Base-by-base conservation (phyloP, 2,797 vertebrate genomes). In the Thalassophryne amazonica region DNA sequence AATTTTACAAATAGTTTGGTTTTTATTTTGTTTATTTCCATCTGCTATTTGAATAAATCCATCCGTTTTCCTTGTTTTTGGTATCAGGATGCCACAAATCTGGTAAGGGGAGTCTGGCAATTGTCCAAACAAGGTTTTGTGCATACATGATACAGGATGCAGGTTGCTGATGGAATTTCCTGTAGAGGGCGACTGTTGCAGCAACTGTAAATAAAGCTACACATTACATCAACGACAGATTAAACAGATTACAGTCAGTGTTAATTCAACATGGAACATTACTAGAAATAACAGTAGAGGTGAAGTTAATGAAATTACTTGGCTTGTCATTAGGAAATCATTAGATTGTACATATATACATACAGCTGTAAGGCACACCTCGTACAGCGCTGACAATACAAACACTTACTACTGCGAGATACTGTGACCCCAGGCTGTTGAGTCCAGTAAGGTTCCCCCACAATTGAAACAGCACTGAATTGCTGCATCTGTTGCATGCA, bases 401-500 rank as follows among this genome's bases (percentile, higher is more conserved):
- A 21, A 60, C 39, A 96, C 96, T 95, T 88, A 99, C 97, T 91
- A 99, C 97, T 91, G 96, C 97, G 72, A 98, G 91, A 77, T 98
- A 98, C 55, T 99, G 97, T 56, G 97, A 95, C 60, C 95, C 97
- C 39, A 99, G 92, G 43, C 93, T 95, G 84, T 95, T 97, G 36
- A 98, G 91, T 42, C 97, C 94, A 22, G 95, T 94, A 33, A 99
- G 89, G 81, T 96, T 98, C 59, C 96, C 96, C 97, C 96, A 99
- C 88, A 99, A n/a, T 93, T 39, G 97, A 98, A 33, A 96, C 95
- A 63, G 97, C 96, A 33, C 94, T 98, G 78, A 99, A 94, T 50
- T 99, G 97, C 80, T 99, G 97, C 95, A 99, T 98, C 87, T 99
- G 97, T 74, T 98, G 96, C 80, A n/a, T 98, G 95, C 66, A 99